Conservation (phyloP, 2,888 invertebrate species). For the Drosophila rellima region DNA sequence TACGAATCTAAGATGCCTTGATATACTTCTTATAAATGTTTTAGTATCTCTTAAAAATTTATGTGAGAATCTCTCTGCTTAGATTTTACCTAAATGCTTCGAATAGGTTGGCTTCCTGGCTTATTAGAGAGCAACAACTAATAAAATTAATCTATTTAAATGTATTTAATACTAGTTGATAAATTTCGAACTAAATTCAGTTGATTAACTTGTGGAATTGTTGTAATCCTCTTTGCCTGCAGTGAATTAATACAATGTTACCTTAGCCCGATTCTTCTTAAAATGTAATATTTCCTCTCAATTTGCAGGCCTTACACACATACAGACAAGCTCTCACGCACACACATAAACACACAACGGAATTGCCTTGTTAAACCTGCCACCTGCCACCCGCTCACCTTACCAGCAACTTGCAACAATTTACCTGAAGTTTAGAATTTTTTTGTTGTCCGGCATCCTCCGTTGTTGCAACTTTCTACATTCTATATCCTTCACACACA, state of each 20-base stretch:
- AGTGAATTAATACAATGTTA: constrained; percentile 12
- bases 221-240: constrained; percentile 9
- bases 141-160: background rate
- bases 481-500: constrained; percentile 12
- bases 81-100: no score
- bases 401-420: constrained; percentile 21
- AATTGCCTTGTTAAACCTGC: constrained; percentile 19
- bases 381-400: constrained; percentile 14
- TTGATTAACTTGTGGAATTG: background rate
- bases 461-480: constrained; percentile 15
- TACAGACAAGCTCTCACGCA: background rate
- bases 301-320: constrained; percentile 17
- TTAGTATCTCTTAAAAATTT: no score
- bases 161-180: background rate
- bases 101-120: no score
- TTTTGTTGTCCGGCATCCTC: constrained; percentile 18
- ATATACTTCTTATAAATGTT: no score
- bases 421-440: constrained; percentile 14
- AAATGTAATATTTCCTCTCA: constrained; percentile 24
- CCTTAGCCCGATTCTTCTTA: background rate
- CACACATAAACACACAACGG: constrained; percentile 7
- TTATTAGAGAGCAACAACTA: background rate
- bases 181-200: background rate
- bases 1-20: no score
- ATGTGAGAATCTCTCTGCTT: no score